phyloP scores from a whole-genome alignment of 2,888 invertebrate genomes.

The Danaus chrysippus region DNA sequence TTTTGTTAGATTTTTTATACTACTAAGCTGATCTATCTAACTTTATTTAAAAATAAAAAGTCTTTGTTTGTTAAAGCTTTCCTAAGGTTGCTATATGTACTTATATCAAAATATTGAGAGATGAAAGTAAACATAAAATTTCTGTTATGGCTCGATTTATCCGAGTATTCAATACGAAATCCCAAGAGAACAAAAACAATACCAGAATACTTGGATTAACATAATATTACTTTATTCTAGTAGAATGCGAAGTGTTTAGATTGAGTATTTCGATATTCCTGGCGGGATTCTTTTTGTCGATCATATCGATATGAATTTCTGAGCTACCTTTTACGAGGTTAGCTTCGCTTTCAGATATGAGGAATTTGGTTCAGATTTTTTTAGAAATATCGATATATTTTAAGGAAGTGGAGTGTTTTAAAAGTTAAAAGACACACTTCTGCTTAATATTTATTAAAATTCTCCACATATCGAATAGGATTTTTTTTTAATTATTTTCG shows the following conservation, averaged over 20 bases:
- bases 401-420: neutral
- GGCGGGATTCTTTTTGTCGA: neutral
- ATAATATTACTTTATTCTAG: neutral
- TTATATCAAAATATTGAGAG: no score
- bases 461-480: no score
- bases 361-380: neutral
- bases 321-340: neutral
- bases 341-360: neutral
- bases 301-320: neutral
- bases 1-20: neutral
- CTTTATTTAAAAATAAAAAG: no score
- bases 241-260: slow-evolving; percentile 3
- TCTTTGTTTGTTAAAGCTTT: no score
- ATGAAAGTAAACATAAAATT: no score
- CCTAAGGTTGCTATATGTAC: no score
- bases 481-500: no score
- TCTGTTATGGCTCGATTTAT: neutral
- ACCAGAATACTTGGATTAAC: slow-evolving; percentile 5
- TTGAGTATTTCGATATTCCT: slow-evolving; percentile 1
- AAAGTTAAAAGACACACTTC: no score
- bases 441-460: no score
- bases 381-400: neutral
- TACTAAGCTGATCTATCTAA: no score
- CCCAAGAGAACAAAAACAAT: slow-evolving; percentile 1
- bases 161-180: neutral